Evolutionary conservation across 2,888 invertebrate genomes (phyloP).

Genomic region (Amiota mariae): DNA sequence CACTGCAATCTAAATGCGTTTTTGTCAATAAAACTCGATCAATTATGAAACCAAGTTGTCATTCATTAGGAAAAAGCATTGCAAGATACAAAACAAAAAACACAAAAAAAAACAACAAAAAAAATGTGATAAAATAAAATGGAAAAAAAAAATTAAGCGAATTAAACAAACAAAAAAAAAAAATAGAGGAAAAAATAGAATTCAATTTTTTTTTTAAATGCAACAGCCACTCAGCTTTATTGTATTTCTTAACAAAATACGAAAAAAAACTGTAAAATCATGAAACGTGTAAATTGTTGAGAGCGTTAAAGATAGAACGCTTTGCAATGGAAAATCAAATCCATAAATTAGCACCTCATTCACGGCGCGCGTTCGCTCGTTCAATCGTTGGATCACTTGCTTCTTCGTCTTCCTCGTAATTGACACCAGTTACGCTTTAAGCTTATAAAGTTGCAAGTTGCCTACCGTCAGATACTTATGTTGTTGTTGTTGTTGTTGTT

Average conservation of each 20-base stretch:
- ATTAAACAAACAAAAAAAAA: too few species aligned
- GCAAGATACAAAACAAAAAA: not conserved
- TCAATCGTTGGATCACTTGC: not conserved
- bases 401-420: slow-evolving; percentile 32
- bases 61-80: not conserved
- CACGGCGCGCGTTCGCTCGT: slow-evolving; percentile 26
- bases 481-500: not conserved
- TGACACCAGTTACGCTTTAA: slow-evolving; percentile 15
- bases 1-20: not conserved
- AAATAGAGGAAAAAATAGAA: not conserved
- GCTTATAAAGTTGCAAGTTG: not conserved
- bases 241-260: not conserved
- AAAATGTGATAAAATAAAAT: not conserved
- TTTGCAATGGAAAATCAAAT: slow-evolving; percentile 52
- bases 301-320: slow-evolving; percentile 50
- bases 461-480: not conserved
- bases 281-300: slow-evolving; percentile 57
- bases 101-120: too few species aligned
- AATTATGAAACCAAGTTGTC: slow-evolving; percentile 16
- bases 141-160: not conserved
- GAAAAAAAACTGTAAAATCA: slow-evolving; percentile 12
- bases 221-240: not conserved
- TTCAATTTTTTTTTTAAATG: not conserved
- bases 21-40: slow-evolving; percentile 6
- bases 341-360: slow-evolving; percentile 69